Evolutionary conservation across 2,888 invertebrate species (phyloP), one percentile per base, ranked within the genome.

Genomic region (Saturnia pavonia): DNA sequence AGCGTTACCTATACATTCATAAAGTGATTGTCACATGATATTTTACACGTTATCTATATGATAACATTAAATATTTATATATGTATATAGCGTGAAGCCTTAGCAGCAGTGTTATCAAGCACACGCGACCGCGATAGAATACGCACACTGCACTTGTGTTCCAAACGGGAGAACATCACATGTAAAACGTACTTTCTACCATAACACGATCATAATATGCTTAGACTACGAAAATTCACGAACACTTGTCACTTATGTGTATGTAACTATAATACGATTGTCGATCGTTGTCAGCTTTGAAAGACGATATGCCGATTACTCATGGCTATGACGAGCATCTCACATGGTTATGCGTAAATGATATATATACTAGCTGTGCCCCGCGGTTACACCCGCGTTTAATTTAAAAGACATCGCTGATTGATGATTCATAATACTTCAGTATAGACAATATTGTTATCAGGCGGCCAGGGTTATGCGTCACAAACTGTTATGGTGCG

Each of bases 21-120:
- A n/a, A 40, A n/a, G 19, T 63, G 63, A 63, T 63, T 7, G 63
- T 65, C 65, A 65, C 40, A 40, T 65, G 65, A n/a, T 19, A 25
- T 65, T 16, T 22, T 27, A 27, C 22, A n/a, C 40, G n/a, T 65
- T 43, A 67, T 67, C 43, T 51, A 25, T 70, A 69, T 42, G 22
- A 69, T 65, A 65, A 65, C 40, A 40, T n/a, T 3, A 4, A 60
- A 27, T 27, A 14, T 60, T 16, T 25, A 27, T 27, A 60, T 34
- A 34, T 4, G 2, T 4, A 34, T 34, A 34, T 34, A 27, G 14
- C 14, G 57, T 60, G 25, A 60, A 60, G 25, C 12, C 12, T 60
- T 14, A 27, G 27, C 16, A 16, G 57, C 57, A 27, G 27, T 27
- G 19, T 19, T 19, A 48, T 12, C 34, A 43, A 43, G 43, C 43